Evolutionary conservation across 2,888 invertebrate genomes (phyloP).

Genomic region (Subacronicta megacephala): DNA sequence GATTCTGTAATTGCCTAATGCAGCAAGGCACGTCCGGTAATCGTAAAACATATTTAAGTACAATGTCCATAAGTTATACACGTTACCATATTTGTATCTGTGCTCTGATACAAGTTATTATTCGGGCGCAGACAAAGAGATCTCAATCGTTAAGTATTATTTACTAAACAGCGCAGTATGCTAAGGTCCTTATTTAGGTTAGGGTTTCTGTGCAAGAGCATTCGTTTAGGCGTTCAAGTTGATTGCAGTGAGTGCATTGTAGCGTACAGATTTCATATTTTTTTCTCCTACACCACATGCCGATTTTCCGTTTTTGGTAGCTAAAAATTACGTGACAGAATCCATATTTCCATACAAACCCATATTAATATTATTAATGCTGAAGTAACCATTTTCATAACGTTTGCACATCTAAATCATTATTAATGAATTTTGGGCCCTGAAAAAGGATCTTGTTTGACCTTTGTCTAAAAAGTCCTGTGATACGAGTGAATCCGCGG

Average conservation of each 20-base stretch:
- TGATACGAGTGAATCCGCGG: too few species aligned
- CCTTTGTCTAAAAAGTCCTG: too few species aligned
- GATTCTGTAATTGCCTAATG: constrained; percentile 5
- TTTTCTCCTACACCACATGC: too few species aligned
- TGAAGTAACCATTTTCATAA: too few species aligned
- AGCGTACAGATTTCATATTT: neutral
- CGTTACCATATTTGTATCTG: constrained; percentile 45
- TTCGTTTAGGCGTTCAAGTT: neutral
- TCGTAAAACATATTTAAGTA: constrained; percentile 22
- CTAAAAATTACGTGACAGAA: too few species aligned
- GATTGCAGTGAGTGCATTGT: neutral
- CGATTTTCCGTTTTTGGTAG: too few species aligned
- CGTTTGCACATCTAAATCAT: too few species aligned
- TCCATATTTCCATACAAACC: too few species aligned
- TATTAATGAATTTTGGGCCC: too few species aligned
- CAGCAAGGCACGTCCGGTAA: constrained; percentile 7
- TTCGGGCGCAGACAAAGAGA: constrained; percentile 50
- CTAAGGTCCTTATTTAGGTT: constrained; percentile 14
- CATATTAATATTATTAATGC: too few species aligned
- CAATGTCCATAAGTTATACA: constrained; percentile 32
- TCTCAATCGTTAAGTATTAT: constrained; percentile 44
- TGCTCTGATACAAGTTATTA: constrained; percentile 53
- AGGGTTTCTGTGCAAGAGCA: neutral
- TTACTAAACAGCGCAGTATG: constrained; percentile 34
- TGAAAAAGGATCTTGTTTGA: too few species aligned